These are phyloP conservation scores for Orgyia antiqua DNA, from an alignment of 2,888 invertebrate species.

Conservation along the genomic window DNA sequence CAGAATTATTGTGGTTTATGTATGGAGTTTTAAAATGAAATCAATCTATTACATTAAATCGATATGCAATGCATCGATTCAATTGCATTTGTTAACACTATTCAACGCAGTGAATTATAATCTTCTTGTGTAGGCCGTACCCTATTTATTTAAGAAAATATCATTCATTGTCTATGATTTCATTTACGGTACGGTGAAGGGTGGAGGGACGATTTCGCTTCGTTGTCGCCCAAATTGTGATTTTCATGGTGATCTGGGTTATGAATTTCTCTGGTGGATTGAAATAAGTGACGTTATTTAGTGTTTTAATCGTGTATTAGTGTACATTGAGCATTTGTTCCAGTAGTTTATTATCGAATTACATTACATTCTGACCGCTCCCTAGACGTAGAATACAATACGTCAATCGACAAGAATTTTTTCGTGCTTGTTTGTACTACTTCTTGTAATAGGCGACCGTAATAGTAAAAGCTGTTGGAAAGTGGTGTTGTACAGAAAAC, in stretches of 20 bases:
- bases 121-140: too few relatives aligned
- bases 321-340: conserved; percentile 36
- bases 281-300: conserved; percentile 51
- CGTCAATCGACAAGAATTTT: conserved; percentile 69
- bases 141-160: too few relatives aligned
- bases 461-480: conserved; percentile 77
- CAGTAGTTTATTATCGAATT: conserved; percentile 38
- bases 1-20: too few relatives aligned
- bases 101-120: too few relatives aligned
- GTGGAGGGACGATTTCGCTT: conserved; percentile 68
- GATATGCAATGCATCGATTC: too few relatives aligned
- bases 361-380: conserved; percentile 71
- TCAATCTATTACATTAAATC: too few relatives aligned
- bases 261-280: conserved; percentile 47
- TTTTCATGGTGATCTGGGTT: conserved; percentile 59
- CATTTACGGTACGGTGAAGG: conserved; percentile 66
- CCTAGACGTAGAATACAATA: conserved; percentile 65
- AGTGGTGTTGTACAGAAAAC: conserved; percentile 68
- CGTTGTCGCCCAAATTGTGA: conserved; percentile 68
- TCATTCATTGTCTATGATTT: conserved; percentile 62
- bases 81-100: too few relatives aligned
- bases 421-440: conserved; percentile 74
- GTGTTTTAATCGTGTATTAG: conserved; percentile 46
- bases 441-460: conserved; percentile 61
- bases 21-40: too few relatives aligned